Conservation (phyloP, 2,113 vertebrate genomes). For the Hoplias malabaricus region DNA sequence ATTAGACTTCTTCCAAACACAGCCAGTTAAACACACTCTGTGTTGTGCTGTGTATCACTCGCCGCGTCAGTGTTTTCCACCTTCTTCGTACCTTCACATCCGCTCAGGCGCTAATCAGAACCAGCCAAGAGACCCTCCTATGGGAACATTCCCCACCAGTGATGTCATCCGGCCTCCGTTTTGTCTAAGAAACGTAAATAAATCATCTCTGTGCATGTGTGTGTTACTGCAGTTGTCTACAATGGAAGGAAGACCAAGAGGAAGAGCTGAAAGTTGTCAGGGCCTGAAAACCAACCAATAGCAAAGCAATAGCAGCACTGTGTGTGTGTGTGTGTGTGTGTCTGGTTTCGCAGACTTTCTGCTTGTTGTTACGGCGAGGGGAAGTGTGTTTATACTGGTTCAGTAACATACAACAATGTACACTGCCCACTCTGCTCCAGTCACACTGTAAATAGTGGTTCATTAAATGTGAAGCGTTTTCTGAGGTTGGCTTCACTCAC, state of each 20-base stretch:
- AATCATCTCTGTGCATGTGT: conserved; percentile 8
- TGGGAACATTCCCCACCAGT: conserved; percentile 61
- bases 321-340: too few species aligned
- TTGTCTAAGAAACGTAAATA: conserved; percentile 41
- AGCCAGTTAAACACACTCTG: too few species aligned
- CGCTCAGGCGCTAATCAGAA: conserved; percentile 58
- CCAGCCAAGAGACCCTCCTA: conserved; percentile 56
- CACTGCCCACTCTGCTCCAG: too few species aligned
- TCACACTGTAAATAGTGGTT: too few species aligned
- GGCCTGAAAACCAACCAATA: neutral
- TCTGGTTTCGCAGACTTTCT: conserved; percentile 34
- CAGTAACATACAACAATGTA: too few species aligned
- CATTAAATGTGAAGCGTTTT: too few species aligned
- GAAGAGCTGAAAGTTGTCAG: neutral
- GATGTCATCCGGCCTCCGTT: conserved; percentile 59
- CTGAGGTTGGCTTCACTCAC: too few species aligned
- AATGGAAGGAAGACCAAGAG: neutral
- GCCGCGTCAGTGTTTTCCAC: conserved; percentile 9
- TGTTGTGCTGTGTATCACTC: neutral
- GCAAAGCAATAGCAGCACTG: neutral
- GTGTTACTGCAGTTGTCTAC: neutral
- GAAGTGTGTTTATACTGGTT: neutral
- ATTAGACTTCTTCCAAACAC: too few species aligned
- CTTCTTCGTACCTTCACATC: conserved; percentile 31
- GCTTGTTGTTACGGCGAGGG: conserved; percentile 18